These are phyloP conservation scores for Ailurus styani DNA, from an alignment of 2,113 vertebrate species.

Conservation along the genomic window DNA sequence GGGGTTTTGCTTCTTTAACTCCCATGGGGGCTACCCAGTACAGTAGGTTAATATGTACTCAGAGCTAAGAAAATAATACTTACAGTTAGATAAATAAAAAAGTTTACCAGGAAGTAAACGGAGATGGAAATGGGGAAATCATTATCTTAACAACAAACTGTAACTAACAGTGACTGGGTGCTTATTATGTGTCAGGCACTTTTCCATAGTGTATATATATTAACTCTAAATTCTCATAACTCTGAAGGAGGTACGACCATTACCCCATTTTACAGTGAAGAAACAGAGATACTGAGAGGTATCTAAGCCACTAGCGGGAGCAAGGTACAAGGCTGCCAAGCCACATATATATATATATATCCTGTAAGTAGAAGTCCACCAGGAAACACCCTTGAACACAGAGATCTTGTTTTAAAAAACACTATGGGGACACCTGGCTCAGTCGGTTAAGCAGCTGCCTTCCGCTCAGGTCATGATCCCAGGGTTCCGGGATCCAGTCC, in stretches of 20 bases:
- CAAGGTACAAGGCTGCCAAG: background rate
- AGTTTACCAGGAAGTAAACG: slow-evolving; percentile 12
- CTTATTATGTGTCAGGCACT: background rate
- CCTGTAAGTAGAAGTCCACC: background rate
- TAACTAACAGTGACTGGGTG: background rate
- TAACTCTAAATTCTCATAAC: background rate
- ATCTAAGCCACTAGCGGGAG: background rate
- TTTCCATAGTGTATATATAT: background rate
- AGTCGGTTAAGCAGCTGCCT: too few relatives aligned
- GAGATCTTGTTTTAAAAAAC: background rate
- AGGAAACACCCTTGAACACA: background rate
- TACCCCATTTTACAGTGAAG: background rate
- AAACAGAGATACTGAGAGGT: background rate
- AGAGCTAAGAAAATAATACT: background rate
- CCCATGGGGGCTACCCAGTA: background rate
- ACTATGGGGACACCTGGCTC: background rate
- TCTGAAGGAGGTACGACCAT: background rate
- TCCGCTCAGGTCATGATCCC: too few relatives aligned
- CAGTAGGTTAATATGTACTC: background rate
- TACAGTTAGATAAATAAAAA: background rate
- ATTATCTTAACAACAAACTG: background rate
- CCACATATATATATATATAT: too few relatives aligned
- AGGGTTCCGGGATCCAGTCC: too few relatives aligned
- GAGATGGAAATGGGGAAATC: background rate
- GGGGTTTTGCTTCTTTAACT: background rate